Conservation (phyloP, 1,140 invertebrate genomes). For the Mylabris phalerata region DNA sequence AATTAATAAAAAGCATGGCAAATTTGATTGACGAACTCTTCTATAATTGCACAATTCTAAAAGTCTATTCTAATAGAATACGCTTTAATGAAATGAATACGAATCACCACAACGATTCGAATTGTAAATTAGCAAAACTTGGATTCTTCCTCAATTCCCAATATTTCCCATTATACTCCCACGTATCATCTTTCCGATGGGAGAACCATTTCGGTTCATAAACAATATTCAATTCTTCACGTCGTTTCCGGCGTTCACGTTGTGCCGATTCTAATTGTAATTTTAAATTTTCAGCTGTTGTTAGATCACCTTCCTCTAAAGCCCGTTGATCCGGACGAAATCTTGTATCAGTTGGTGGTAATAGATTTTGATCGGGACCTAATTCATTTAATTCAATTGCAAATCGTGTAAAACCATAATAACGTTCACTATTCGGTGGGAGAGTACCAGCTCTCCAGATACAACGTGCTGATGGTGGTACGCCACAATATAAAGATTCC, state of each 20-base stretch:
- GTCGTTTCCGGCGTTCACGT: constrained; percentile 56
- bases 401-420: constrained; percentile 81
- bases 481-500: constrained; percentile 70
- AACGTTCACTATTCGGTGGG: constrained; percentile 71
- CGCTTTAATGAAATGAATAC: not conserved
- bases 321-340: constrained; percentile 51
- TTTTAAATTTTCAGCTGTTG: constrained; percentile 65
- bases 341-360: constrained; percentile 71
- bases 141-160: constrained; percentile 50
- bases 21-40: not conserved
- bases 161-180: constrained; percentile 56
- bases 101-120: constrained; percentile 50
- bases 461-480: constrained; percentile 61
- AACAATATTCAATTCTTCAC: constrained; percentile 49
- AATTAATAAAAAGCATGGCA: constrained; percentile 9
- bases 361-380: constrained; percentile 53
- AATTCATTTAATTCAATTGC: constrained; percentile 81
- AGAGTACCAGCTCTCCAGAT: constrained; percentile 75
- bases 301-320: constrained; percentile 70
- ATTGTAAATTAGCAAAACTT: constrained; percentile 51
- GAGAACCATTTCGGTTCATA: constrained; percentile 58
- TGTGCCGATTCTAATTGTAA: constrained; percentile 60
- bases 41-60: constrained; percentile 4
- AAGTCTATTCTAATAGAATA: no score
- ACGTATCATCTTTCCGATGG: constrained; percentile 49